Conservation (phyloP, 2,888 invertebrate genomes). For the Agapostemon virescens region DNA sequence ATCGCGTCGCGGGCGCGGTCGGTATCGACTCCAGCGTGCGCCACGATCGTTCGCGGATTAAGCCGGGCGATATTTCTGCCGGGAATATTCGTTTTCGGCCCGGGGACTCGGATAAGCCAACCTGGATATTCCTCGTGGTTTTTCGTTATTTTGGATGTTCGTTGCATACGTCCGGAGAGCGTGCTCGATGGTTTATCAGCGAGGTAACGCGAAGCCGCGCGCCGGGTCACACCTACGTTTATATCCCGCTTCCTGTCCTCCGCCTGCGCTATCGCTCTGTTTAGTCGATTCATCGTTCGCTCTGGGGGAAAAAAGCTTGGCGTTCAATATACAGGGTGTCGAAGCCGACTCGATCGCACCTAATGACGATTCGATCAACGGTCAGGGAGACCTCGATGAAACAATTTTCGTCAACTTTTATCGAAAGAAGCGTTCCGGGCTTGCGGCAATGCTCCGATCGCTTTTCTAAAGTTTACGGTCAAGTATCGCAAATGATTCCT, state of each 20-base stretch:
- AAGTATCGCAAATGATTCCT: no score
- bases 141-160: slow-evolving; percentile 66
- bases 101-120: slow-evolving; percentile 62
- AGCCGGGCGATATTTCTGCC: slow-evolving; percentile 62
- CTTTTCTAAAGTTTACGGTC: no score
- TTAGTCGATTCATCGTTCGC: slow-evolving; percentile 25
- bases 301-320: not conserved
- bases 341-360: no score
- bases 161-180: slow-evolving; percentile 58
- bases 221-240: slow-evolving; percentile 25
- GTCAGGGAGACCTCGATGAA: no score
- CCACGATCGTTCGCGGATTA: slow-evolving; percentile 66
- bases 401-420: no score
- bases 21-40: slow-evolving; percentile 47
- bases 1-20: slow-evolving; percentile 7
- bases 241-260: slow-evolving; percentile 13
- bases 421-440: no score
- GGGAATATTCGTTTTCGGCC: slow-evolving; percentile 62
- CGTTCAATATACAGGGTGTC: no score
- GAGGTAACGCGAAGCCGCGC: slow-evolving; percentile 44
- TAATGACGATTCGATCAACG: no score
- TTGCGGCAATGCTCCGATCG: no score
- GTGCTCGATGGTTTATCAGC: slow-evolving; percentile 68
- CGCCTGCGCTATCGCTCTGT: slow-evolving; percentile 23
- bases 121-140: slow-evolving; percentile 61